Base-by-base conservation (phyloP, 1,140 invertebrate species). In the Pristionchus pacificus region DNA sequence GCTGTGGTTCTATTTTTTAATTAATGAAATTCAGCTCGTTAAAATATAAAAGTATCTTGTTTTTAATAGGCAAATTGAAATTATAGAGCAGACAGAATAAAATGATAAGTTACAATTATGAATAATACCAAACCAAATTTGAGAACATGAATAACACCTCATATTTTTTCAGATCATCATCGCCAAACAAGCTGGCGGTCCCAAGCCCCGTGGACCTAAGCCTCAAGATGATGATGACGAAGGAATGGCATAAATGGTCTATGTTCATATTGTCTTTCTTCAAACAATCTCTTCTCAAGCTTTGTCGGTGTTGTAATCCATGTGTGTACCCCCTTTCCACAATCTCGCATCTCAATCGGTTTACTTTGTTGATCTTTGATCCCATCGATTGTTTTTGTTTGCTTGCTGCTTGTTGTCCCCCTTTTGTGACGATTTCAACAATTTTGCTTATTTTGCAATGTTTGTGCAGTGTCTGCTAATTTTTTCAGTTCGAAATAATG, bases 141-240 rank as follows among this genome's bases (percentile, higher is more conserved):
- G n/a, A n/a, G n/a, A n/a, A n/a, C n/a, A n/a, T n/a, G n/a, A 24
- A 65, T 30, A 66, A 3, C 71, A 6, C 13, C 31, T 32, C 24
- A 74, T 15, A 32, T 27, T 10, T 74, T 68, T 71, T 55, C 38
- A 65, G 72, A 84, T 83, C 27, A 83, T 83, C 27, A 81, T 83
- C 79, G 73, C 81, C 13, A 83, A 83, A 64, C 81, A 72, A 33
- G 76, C 79, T 13, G 81, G 81, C 25, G 81, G 81, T 15, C 82
- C 81, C 13, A 74, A 77, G 19, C 77, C 79, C 15, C 61, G 75
- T 27, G 81, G 70, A 14, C 71, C 82, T 0, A 80, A 80, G 57
- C 67, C 69, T 1, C 82, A 81, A 64, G 82, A 84, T 67, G 81
- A 79, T 14, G 80, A 82, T 64, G 77, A 74, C 31, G 77, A 71